A percentile compares a stretch with the other conserved stretches of the same genome.
These are phyloP conservation scores for Hemicrepidius hirtus DNA, from an alignment of 2,888 invertebrate species.

Conservation along the genomic window DNA sequence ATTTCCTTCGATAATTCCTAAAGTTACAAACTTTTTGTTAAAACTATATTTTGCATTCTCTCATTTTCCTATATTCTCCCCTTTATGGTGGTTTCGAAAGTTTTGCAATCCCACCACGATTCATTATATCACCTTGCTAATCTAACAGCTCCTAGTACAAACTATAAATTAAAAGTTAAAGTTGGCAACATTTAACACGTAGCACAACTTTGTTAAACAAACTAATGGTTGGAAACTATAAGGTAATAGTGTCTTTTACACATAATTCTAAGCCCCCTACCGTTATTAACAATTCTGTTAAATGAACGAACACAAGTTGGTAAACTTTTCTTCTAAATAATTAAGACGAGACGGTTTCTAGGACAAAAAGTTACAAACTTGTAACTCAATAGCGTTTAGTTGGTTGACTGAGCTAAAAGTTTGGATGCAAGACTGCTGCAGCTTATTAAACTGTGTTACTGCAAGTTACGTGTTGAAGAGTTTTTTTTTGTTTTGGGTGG, in stretches of 20 bases:
- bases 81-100: conserved; percentile 14
- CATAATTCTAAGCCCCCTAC: neutral
- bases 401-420: conserved; percentile 2
- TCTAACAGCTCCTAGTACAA: conserved; percentile 15
- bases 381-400: conserved; percentile 3
- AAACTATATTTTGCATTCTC: too few species aligned
- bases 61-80: neutral
- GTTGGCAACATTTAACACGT: conserved; percentile 8
- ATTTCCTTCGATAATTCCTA: too few species aligned
- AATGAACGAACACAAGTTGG: neutral
- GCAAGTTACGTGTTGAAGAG: neutral
- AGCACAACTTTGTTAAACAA: neutral
- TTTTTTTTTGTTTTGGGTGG: too few species aligned
- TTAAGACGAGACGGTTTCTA: neutral
- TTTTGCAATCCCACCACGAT: neutral
- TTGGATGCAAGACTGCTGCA: conserved; percentile 1
- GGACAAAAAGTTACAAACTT: neutral
- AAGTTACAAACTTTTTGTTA: too few species aligned
- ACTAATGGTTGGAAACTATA: neutral
- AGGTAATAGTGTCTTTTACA: neutral
- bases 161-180: conserved; percentile 20
- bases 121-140: conserved; percentile 13
- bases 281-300: neutral
- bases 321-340: conserved; percentile 22
- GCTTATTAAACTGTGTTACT: neutral